These are phyloP conservation scores for Drosophila albomicans DNA, from an alignment of 1,140 invertebrate genomes.

Conservation along the genomic window DNA sequence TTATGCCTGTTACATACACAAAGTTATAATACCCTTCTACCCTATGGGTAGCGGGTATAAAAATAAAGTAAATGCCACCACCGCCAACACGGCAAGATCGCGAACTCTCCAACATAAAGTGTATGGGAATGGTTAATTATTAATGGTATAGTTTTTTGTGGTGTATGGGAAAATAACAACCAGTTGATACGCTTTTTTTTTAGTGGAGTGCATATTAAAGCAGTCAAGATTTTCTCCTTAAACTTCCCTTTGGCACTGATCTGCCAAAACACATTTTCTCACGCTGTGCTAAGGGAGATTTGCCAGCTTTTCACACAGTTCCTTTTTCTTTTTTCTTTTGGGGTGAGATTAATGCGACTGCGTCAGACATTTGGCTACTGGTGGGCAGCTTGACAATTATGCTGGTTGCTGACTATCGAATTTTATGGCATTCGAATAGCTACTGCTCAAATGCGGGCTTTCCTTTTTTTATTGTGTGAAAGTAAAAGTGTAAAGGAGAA, in stretches of 20 bases:
- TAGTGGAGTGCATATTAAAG: conserved; percentile 71
- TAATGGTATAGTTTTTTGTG: conserved; percentile 5
- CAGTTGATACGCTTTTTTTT: conserved; percentile 37
- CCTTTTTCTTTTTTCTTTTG: not conserved
- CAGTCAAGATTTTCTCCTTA: conserved; percentile 65
- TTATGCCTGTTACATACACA: too few relatives aligned
- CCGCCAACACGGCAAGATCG: conserved; percentile 14
- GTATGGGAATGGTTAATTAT: conserved; percentile 19
- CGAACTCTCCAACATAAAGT: not conserved
- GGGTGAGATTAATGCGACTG: conserved; percentile 50
- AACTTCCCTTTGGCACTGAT: not conserved
- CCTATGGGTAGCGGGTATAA: too few relatives aligned
- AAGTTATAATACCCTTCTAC: too few relatives aligned
- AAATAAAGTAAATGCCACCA: conserved; percentile 50
- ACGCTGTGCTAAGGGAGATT: conserved; percentile 50
- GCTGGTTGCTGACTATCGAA: conserved; percentile 35
- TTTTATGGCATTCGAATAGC: conserved; percentile 7
- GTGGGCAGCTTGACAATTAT: conserved; percentile 44
- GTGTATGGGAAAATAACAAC: conserved; percentile 51
- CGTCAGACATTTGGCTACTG: conserved; percentile 62
- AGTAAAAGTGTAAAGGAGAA: not conserved
- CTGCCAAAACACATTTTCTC: conserved; percentile 53
- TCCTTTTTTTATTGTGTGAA: too few relatives aligned
- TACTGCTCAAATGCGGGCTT: conserved; percentile 37
- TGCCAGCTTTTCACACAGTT: conserved; percentile 32